Evolutionary conservation across 2,113 vertebrate species (phyloP).

Genomic region (Eretmochelys imbricata): DNA sequence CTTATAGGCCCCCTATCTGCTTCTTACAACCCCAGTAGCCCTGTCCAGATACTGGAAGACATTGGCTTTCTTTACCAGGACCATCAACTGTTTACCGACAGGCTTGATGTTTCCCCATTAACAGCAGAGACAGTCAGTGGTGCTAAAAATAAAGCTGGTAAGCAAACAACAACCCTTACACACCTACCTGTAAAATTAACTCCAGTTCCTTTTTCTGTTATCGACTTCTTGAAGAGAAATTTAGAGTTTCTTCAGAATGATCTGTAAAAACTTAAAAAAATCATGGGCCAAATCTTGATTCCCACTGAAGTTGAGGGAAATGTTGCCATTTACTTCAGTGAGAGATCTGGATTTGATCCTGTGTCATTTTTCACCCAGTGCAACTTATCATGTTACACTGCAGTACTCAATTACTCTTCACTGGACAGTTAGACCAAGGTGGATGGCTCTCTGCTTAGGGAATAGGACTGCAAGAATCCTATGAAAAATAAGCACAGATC

Average conservation of each 20-base stretch:
- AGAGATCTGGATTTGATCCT: neutral
- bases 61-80: slow-evolving; percentile 74
- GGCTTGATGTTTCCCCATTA: slow-evolving; percentile 72
- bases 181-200: neutral
- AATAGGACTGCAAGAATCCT: neutral
- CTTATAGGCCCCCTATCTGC: slow-evolving; percentile 71
- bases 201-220: neutral
- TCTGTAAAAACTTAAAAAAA: neutral
- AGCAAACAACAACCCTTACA: neutral
- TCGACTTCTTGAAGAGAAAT: neutral
- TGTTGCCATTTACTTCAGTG: neutral
- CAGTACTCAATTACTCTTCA: neutral
- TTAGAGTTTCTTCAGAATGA: neutral
- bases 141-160: slow-evolving; percentile 79
- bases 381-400: accelerated
- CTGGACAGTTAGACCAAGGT: neutral
- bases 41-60: slow-evolving; percentile 75
- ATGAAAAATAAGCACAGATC: neutral
- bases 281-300: neutral
- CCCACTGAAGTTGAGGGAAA: neutral
- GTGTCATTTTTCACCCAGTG: neutral
- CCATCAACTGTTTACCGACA: slow-evolving; percentile 72
- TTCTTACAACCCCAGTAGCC: slow-evolving; percentile 74
- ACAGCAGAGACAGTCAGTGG: slow-evolving; percentile 57
- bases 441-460: neutral